Evolutionary conservation across 2,888 invertebrate species (phyloP), one percentile per base, ranked within the genome.

Genomic region (Melinopterus prodromus): DNA sequence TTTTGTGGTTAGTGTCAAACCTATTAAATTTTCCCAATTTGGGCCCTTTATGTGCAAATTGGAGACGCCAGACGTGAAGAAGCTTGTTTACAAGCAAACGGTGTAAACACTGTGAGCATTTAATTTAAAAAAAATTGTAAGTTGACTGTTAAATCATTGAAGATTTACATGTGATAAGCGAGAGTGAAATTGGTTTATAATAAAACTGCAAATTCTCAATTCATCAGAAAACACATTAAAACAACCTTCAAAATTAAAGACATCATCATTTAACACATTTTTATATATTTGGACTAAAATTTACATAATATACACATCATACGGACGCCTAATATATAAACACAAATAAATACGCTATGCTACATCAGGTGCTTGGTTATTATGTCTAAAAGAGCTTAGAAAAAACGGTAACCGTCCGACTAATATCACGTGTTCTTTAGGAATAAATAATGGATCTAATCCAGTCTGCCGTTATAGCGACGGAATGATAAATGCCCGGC

Each of bases 401-500:
- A 7, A 53, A 9, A 9, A 53, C 53, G 53, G 53, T 53, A 53
- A 53, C 53, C 53, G 12, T 12, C 5, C 53, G 12, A 12, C 53
- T 53, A 53, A 53, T 53, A 53, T 53, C 53, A 53, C 53, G 53
- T 53, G 53, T 71, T 71, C 14, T 37, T 82, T 78, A 83, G 71
- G 81, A 81, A 77, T 83, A 82, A 79, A 93, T 90, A 78, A 93
- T 89, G 16, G 91, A 91, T 82, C 91, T 90, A 80, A 95, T 95
- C 95, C 95, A 95, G 81, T 91, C 90, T 35, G 93, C 90, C 6
- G 95, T 95, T 84, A 92, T 91, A 84, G 93, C 92, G 2, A 96
- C 93, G 86, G 95, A 95, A 88, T 96, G 96, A 89, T 96, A 96
- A 84, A 96, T 96, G 38, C 96, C 96, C 0, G 96, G 96, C 88